phyloP scores from a whole-genome alignment of 2,888 invertebrate species.

The Magallana nippona region DNA sequence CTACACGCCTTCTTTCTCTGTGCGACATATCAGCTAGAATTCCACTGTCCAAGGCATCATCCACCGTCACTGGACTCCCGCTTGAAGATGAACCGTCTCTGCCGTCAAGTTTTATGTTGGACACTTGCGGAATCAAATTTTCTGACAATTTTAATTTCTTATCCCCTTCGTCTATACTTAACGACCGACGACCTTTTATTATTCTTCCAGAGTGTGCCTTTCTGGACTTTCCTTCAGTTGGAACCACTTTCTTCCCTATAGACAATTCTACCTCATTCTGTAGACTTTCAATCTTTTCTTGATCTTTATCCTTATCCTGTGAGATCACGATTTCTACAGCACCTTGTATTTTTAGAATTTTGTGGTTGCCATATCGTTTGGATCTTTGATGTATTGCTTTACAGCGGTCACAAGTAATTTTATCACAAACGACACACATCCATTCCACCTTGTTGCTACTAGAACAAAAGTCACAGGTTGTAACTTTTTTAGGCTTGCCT shows the following conservation, averaged over 20 bases:
- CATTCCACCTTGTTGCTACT: slow-evolving; percentile 19
- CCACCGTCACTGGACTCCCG: neutral
- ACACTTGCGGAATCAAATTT: slow-evolving; percentile 19
- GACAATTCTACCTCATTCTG: neutral
- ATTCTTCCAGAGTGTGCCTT: slow-evolving; percentile 3
- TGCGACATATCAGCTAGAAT: slow-evolving; percentile 18
- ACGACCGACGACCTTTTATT: slow-evolving; percentile 1
- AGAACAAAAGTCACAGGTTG: slow-evolving; percentile 39
- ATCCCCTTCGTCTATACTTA: slow-evolving; percentile 18
- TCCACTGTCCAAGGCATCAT: neutral
- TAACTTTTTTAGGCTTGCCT: slow-evolving; percentile 31
- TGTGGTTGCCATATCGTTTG: slow-evolving; percentile 30
- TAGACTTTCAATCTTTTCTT: neutral
- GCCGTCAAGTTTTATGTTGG: neutral
- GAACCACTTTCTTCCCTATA: neutral
- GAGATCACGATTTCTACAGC: slow-evolving; percentile 37
- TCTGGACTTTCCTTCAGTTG: neutral
- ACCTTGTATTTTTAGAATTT: slow-evolving; percentile 37
- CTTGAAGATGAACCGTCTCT: slow-evolving; percentile 13
- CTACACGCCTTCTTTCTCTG: slow-evolving; percentile 23
- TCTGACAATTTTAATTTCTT: neutral
- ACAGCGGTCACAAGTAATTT: slow-evolving; percentile 37
- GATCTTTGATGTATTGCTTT: slow-evolving; percentile 25
- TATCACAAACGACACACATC: slow-evolving; percentile 40
- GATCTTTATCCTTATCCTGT: slow-evolving; percentile 11